Evolutionary conservation across 2,113 vertebrate genomes (phyloP).

Genomic region (Climacteris rufus): DNA sequence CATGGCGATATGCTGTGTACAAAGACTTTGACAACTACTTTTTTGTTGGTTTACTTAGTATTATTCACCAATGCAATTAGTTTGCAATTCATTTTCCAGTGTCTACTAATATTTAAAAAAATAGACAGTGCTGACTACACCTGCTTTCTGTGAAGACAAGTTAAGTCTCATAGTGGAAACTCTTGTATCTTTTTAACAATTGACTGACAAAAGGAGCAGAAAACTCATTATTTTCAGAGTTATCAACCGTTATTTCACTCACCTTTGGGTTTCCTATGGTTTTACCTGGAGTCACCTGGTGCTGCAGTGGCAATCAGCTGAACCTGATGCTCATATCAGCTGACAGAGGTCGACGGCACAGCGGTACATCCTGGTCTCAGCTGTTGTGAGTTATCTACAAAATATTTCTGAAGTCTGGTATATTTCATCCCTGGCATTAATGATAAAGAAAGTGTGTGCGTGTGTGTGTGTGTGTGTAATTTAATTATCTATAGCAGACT

Average conservation of each 20-base stretch:
- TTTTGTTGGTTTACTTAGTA: background rate
- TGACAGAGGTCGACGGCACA: background rate
- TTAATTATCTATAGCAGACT: background rate
- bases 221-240: background rate
- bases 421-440: background rate
- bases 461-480: background rate
- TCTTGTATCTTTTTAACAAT: background rate
- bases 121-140: background rate
- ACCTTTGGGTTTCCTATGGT: background rate
- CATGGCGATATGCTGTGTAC: fast-evolving
- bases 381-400: background rate
- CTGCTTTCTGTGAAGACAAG: background rate
- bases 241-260: background rate
- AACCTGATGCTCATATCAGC: background rate
- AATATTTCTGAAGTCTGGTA: background rate
- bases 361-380: fast-evolving
- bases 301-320: background rate
- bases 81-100: background rate
- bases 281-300: background rate
- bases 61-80: background rate
- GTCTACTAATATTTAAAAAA: background rate
- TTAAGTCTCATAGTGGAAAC: background rate
- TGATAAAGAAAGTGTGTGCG: fast-evolving
- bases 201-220: background rate
- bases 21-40: background rate